These are phyloP conservation scores for Lithophane ornitopus DNA, from an alignment of 2,888 invertebrate species.

Conservation along the genomic window DNA sequence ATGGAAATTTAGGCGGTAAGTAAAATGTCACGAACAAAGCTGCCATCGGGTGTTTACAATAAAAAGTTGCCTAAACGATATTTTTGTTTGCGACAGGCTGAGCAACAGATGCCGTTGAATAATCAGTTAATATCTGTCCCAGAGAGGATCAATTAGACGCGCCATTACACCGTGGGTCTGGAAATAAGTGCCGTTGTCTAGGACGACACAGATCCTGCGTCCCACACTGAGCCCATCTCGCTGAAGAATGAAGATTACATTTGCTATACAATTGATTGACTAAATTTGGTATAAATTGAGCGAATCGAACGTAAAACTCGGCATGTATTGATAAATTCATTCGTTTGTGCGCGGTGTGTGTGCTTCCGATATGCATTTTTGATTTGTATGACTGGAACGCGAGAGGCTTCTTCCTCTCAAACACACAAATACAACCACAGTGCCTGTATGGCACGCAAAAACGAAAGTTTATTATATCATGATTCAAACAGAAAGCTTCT, in stretches of 20 bases:
- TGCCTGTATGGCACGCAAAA: not conserved
- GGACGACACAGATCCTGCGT: constrained; percentile 75
- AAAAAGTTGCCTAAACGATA: constrained; percentile 47
- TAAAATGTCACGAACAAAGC: constrained; percentile 44
- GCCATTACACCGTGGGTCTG: constrained; percentile 83
- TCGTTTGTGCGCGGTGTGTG: constrained; percentile 21
- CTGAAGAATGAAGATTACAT: constrained; percentile 80
- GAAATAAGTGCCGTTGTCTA: constrained; percentile 79
- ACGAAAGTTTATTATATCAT: not conserved
- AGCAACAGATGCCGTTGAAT: constrained; percentile 76
- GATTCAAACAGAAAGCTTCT: constrained; percentile 22
- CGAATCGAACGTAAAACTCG: constrained; percentile 29
- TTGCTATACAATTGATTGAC: constrained; percentile 68
- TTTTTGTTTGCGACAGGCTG: constrained; percentile 63
- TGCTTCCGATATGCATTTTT: constrained; percentile 54
- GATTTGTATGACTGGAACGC: constrained; percentile 18
- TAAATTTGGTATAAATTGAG: constrained; percentile 63
- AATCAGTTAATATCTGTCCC: constrained; percentile 77
- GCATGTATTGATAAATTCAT: constrained; percentile 19
- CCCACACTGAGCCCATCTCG: constrained; percentile 78
- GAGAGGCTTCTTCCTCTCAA: not conserved
- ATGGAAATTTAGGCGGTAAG: constrained; percentile 36
- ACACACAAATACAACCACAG: not conserved
- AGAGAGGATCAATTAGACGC: constrained; percentile 76
- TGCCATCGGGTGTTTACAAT: constrained; percentile 27